These are phyloP conservation scores for Lycophotia porphyrea DNA, from an alignment of 2,888 invertebrate genomes.

Conservation along the genomic window DNA sequence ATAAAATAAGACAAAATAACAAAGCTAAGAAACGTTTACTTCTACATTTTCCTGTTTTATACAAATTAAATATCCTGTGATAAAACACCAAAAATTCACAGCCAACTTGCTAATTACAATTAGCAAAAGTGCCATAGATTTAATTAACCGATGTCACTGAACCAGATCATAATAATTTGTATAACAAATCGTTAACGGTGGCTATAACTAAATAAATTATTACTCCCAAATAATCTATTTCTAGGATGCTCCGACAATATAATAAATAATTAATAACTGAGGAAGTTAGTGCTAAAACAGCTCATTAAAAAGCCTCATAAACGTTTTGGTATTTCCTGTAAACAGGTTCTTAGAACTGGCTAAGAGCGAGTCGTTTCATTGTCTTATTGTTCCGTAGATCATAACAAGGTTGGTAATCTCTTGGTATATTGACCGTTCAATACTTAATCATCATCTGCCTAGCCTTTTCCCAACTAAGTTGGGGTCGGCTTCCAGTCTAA, in stretches of 20 bases:
- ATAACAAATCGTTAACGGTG: background rate
- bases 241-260: slow-evolving; percentile 17
- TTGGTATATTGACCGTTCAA: too few relatives aligned
- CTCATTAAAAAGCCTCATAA: slow-evolving; percentile 46
- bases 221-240: slow-evolving; percentile 13
- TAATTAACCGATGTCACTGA: background rate
- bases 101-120: background rate
- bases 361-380: background rate
- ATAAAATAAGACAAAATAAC: too few relatives aligned
- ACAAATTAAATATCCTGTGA: background rate
- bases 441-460: too few relatives aligned
- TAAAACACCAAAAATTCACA: background rate
- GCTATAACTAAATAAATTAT: background rate
- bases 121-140: slow-evolving; percentile 2
- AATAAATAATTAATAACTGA: slow-evolving; percentile 31
- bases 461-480: too few relatives aligned
- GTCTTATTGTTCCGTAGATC: slow-evolving; percentile 13
- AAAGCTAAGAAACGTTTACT: background rate
- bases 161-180: slow-evolving; percentile 15
- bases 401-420: background rate
- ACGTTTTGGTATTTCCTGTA: slow-evolving; percentile 56
- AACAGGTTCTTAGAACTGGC: slow-evolving; percentile 28
- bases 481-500: too few relatives aligned
- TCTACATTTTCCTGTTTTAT: background rate
- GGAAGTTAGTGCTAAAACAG: slow-evolving; percentile 57